A percentile compares a stretch with the other conserved stretches of the same genome.
Conservation (phyloP, 2,113 vertebrate species). For the Elachura formosa region DNA sequence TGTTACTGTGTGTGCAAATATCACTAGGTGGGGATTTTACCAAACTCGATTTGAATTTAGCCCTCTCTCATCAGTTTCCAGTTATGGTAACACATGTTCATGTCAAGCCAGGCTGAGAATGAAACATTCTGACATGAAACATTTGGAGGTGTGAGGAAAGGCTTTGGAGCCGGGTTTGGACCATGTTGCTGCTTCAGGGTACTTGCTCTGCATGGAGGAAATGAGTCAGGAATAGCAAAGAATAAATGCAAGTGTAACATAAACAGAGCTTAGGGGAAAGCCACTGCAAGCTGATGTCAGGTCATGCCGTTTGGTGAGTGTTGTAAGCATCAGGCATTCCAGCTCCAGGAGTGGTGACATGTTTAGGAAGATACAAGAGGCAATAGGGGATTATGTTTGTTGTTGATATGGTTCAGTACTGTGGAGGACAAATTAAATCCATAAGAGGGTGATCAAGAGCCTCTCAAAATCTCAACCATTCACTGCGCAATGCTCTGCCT, state of each 20-base stretch:
- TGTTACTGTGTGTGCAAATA: not conserved
- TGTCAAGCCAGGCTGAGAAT: not conserved
- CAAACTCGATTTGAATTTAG: not conserved
- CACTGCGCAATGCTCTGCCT: not conserved
- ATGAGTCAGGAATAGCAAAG: not conserved
- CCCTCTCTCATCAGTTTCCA: not conserved
- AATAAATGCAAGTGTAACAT: not conserved
- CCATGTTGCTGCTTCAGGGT: not conserved
- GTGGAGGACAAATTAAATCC: not conserved
- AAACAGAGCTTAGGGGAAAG: not conserved
- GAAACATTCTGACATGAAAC: not conserved
- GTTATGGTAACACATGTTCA: not conserved
- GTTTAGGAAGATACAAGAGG: constrained; percentile 17
- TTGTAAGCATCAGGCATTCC: not conserved
- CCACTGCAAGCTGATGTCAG: not conserved
- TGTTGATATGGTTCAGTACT: not conserved
- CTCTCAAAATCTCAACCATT: not conserved
- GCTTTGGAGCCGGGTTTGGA: not conserved
- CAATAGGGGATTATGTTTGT: constrained; percentile 13
- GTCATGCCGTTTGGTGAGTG: not conserved
- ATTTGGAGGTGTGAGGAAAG: not conserved
- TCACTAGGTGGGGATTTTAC: not conserved
- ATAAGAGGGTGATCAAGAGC: not conserved
- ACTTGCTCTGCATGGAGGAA: not conserved
- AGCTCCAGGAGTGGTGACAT: constrained; percentile 9